These are phyloP conservation scores for Oryzias sinensis DNA, from an alignment of 2,797 vertebrate genomes.

Conservation along the genomic window DNA sequence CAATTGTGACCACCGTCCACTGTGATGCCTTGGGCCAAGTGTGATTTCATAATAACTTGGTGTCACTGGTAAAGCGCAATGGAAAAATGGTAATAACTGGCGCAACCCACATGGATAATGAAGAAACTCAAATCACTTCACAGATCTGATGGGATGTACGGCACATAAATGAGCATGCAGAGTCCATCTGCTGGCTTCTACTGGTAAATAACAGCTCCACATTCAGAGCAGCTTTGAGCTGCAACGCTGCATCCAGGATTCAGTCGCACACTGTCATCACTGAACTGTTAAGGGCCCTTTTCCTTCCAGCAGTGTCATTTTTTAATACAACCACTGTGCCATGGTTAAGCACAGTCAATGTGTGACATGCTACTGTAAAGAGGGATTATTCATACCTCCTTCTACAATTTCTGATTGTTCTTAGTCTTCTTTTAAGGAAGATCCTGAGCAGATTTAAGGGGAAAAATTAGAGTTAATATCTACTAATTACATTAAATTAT, in stretches of 20 bases:
- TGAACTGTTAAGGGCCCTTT: slow-evolving; percentile 30
- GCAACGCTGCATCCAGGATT: slow-evolving; percentile 5
- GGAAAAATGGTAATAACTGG: slow-evolving; percentile 70
- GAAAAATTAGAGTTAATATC: too few relatives aligned
- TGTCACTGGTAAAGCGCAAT: slow-evolving; percentile 70
- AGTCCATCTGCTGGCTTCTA: slow-evolving; percentile 42
- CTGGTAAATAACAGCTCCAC: slow-evolving; percentile 49
- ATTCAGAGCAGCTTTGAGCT: slow-evolving; percentile 16
- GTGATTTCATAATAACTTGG: slow-evolving; percentile 75
- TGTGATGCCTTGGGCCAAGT: slow-evolving; percentile 64
- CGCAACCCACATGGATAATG: slow-evolving; percentile 73
- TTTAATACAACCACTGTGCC: slow-evolving; percentile 85
- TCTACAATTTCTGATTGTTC: slow-evolving; percentile 25
- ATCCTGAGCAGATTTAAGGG: too few relatives aligned
- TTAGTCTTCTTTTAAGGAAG: too few relatives aligned
- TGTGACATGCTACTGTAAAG: slow-evolving; percentile 23
- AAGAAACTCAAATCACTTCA: slow-evolving; percentile 72
- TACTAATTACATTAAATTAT: too few relatives aligned
- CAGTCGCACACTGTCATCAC: slow-evolving; percentile 10
- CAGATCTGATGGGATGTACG: slow-evolving; percentile 65
- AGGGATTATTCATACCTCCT: slow-evolving; percentile 24
- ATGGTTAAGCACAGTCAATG: slow-evolving; percentile 82
- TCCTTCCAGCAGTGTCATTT: slow-evolving; percentile 51
- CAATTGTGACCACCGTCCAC: slow-evolving; percentile 77
- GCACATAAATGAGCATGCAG: slow-evolving; percentile 62